Evolutionary conservation across 1,140 invertebrate species (phyloP).

Genomic region (Lasioglossum baleicum): DNA sequence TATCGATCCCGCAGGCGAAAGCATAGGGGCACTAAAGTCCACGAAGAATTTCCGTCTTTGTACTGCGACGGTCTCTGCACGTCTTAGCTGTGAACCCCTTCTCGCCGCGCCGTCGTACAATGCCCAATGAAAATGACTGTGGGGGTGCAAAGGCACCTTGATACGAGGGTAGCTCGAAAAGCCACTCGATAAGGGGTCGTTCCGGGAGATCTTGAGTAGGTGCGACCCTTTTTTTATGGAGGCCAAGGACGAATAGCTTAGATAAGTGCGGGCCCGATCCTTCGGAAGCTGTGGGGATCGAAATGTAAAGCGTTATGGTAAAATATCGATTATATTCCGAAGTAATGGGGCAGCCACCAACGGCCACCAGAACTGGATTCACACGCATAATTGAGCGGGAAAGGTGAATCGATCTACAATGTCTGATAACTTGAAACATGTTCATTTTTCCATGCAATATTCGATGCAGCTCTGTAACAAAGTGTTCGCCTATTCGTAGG

Average conservation of each 20-base stretch:
- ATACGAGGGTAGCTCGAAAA: slow-evolving; percentile 42
- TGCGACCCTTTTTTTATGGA: slow-evolving; percentile 49
- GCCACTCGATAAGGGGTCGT: slow-evolving; percentile 58
- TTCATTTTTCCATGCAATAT: too few relatives aligned
- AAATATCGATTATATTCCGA: slow-evolving; percentile 19
- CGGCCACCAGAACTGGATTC: slow-evolving; percentile 14
- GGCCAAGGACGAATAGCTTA: slow-evolving; percentile 55
- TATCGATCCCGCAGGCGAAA: slow-evolving; percentile 26
- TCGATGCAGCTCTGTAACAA: too few relatives aligned
- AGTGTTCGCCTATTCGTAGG: too few relatives aligned
- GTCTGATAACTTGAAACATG: too few relatives aligned
- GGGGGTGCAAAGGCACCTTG: slow-evolving; percentile 33
- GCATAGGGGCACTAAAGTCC: slow-evolving; percentile 40
- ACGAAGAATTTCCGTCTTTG: slow-evolving; percentile 40
- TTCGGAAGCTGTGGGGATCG: not conserved
- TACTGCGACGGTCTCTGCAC: slow-evolving; percentile 44
- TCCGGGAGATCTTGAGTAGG: slow-evolving; percentile 40
- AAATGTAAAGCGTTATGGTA: slow-evolving; percentile 26
- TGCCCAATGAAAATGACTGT: slow-evolving; percentile 55
- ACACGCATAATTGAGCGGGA: slow-evolving; percentile 18
- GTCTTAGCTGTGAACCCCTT: slow-evolving; percentile 34
- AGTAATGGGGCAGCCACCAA: not conserved
- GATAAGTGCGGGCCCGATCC: slow-evolving; percentile 41
- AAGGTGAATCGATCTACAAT: not conserved
- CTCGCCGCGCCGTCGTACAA: slow-evolving; percentile 21